Evolutionary conservation across 2,797 vertebrate genomes (phyloP).

Genomic region (Muscicapa striata): DNA sequence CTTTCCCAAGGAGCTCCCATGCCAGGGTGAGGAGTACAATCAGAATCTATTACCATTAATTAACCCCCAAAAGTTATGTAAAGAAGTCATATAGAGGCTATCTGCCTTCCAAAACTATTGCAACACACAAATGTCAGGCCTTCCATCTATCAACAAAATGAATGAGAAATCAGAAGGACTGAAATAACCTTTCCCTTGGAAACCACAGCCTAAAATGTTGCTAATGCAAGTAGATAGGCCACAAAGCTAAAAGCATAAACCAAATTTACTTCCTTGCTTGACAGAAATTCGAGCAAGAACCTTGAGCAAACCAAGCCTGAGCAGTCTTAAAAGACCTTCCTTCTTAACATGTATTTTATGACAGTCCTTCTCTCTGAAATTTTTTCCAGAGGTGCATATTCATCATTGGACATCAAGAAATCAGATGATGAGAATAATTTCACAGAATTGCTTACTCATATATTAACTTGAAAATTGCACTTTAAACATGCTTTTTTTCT

Average conservation of each 20-base stretch:
- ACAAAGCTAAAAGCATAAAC: neutral
- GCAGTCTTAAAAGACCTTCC: neutral
- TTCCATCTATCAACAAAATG: neutral
- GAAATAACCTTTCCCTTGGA: neutral
- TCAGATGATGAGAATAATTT: neutral
- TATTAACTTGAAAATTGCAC: neutral
- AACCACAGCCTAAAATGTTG: neutral
- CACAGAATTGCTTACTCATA: neutral
- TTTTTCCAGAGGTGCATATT: neutral
- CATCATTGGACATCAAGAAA: neutral
- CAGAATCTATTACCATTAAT: neutral
- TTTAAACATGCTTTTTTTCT: neutral
- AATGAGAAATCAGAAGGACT: neutral
- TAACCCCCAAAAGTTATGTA: neutral
- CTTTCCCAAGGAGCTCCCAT: neutral
- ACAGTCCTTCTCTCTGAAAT: neutral
- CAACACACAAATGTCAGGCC: neutral
- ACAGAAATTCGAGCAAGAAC: neutral
- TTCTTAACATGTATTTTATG: neutral
- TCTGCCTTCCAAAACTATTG: neutral
- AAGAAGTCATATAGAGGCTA: neutral
- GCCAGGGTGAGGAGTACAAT: neutral
- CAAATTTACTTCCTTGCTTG: neutral
- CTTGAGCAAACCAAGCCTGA: neutral
- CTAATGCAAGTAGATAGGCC: neutral